Conservation (phyloP, 2,113 vertebrate species). For the Bujurquina vittata region DNA sequence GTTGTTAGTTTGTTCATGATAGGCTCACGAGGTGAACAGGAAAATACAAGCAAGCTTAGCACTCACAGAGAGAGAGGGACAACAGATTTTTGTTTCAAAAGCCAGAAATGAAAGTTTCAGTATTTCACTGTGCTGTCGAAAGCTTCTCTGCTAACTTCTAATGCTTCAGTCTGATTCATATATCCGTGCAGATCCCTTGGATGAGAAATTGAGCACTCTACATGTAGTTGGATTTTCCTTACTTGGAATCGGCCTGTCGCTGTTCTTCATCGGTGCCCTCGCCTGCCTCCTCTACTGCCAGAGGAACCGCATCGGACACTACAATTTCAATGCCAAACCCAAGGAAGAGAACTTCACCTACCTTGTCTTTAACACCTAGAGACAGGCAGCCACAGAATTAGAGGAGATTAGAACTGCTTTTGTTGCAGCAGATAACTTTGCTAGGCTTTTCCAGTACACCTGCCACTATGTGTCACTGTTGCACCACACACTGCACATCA, state of each 20-base stretch:
- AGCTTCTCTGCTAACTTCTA: not conserved
- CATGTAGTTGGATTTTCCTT: constrained; percentile 59
- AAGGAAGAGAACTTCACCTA: constrained; percentile 77
- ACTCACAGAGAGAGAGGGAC: too few relatives aligned
- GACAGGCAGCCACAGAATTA: not conserved
- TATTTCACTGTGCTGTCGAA: not conserved
- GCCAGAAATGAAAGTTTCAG: not conserved
- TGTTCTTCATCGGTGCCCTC: constrained; percentile 58
- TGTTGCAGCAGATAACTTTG: not conserved
- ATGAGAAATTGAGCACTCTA: not conserved
- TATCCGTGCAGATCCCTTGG: constrained; percentile 22
- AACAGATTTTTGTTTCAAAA: not conserved
- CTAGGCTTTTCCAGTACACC: not conserved
- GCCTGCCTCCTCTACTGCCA: constrained; percentile 69
- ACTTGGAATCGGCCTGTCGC: constrained; percentile 69
- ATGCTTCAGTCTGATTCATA: not conserved
- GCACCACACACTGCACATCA: not conserved
- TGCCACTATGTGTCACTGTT: constrained; percentile 41
- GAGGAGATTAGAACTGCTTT: not conserved
- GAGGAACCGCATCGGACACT: constrained; percentile 79
- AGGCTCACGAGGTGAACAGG: not conserved
- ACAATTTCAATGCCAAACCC: constrained; percentile 75
- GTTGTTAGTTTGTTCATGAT: not conserved
- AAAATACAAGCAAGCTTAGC: too few relatives aligned
- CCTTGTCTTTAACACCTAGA: constrained; percentile 70